phyloP scores from a whole-genome alignment of 1,140 invertebrate genomes.

The Cyphomyrmex costatus region DNA sequence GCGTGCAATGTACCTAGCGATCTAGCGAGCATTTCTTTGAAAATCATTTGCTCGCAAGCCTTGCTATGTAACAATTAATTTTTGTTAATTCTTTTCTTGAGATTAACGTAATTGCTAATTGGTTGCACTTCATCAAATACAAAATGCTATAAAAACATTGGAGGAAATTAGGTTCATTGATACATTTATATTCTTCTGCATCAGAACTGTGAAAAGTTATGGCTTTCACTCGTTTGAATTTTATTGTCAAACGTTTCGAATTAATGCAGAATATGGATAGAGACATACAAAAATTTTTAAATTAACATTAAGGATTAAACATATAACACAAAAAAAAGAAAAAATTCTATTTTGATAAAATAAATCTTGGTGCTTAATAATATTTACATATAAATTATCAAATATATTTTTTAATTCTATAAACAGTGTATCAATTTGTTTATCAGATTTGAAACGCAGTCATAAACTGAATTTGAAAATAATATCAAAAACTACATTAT shows the following conservation, averaged over 20 bases:
- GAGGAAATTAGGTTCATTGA: background rate
- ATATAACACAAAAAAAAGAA: background rate
- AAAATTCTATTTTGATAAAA: too few relatives aligned
- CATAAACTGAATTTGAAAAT: too few relatives aligned
- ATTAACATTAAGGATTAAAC: background rate
- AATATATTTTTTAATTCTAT: too few relatives aligned
- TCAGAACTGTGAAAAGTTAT: background rate
- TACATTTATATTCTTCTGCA: background rate
- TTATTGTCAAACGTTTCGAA: background rate
- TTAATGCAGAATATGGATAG: background rate
- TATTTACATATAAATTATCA: too few relatives aligned
- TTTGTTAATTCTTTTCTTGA: background rate
- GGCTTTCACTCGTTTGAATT: background rate
- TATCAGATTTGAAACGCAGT: too few relatives aligned
- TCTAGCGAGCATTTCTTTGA: background rate
- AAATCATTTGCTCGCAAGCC: background rate
- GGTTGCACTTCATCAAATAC: constrained; percentile 7
- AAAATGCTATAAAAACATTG: background rate
- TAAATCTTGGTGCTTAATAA: too few relatives aligned
- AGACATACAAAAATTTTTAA: background rate
- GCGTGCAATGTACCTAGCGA: background rate
- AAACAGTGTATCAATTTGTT: too few relatives aligned
- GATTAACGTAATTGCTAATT: background rate
- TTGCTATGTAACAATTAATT: background rate
- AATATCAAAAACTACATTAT: too few relatives aligned